Conservation (phyloP, 2,797 vertebrate species). For the Schizopygopsis pylzovi region DNA sequence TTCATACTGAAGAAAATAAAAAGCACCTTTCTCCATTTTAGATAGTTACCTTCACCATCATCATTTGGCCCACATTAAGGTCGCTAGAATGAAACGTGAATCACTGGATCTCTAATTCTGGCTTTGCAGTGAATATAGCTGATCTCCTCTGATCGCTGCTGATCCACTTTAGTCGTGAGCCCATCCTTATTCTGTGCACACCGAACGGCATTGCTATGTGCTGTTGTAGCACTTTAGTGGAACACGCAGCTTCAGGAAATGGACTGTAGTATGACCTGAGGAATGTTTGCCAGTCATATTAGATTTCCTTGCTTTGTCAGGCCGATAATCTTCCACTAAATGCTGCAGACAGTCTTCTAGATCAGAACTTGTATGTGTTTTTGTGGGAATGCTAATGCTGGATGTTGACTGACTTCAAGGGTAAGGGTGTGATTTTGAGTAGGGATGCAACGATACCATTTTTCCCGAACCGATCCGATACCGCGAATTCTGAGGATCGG, state of each 20-base stretch:
- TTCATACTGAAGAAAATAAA: not conserved
- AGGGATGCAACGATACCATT: no score
- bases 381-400: not conserved
- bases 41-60: not conserved
- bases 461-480: no score
- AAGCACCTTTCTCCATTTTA: not conserved
- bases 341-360: not conserved
- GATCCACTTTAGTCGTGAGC: conserved; percentile 49
- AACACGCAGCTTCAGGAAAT: conserved; percentile 24
- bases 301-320: conserved; percentile 16
- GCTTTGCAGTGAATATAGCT: conserved; percentile 47
- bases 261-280: conserved; percentile 34
- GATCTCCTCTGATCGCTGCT: conserved; percentile 44
- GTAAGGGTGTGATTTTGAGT: conserved; percentile 5
- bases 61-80: not conserved
- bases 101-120: conserved; percentile 32
- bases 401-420: not conserved
- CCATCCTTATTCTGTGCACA: not conserved
- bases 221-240: not conserved
- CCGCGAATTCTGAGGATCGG: no score
- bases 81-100: conserved; percentile 19
- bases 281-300: conserved; percentile 17
- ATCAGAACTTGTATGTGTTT: not conserved
- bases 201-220: conserved; percentile 5
- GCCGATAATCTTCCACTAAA: not conserved